phyloP scores from a whole-genome alignment of 1,140 invertebrate genomes.

The Drosophila guanche region DNA sequence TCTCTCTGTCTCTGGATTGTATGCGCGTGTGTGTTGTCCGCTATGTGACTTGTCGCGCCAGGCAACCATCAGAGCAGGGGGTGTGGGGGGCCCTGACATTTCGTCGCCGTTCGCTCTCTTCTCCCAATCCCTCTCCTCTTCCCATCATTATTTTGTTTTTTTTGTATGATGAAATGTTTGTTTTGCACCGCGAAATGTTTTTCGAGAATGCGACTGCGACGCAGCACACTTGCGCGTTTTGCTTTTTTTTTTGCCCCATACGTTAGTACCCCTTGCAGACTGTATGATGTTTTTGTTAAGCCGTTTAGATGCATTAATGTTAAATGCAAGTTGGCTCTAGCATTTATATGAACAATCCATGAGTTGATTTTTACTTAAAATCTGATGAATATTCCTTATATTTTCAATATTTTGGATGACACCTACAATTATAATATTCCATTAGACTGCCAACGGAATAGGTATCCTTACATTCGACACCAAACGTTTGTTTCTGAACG shows the following conservation, averaged over 20 bases:
- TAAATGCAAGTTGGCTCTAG: too few species aligned
- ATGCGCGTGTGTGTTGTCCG: conserved; percentile 38
- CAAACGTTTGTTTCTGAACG: conserved; percentile 48
- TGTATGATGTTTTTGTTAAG: conserved; percentile 25
- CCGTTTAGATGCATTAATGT: too few species aligned
- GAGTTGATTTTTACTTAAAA: too few species aligned
- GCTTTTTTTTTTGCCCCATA: background rate
- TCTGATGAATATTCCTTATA: too few species aligned
- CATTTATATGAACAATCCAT: too few species aligned
- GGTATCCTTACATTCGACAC: too few species aligned
- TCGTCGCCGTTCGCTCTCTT: conserved; percentile 44
- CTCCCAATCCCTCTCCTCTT: conserved; percentile 17
- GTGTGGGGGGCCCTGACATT: conserved; percentile 64
- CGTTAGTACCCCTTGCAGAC: background rate
- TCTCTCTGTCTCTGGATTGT: conserved; percentile 12
- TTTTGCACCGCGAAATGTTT: conserved; percentile 79
- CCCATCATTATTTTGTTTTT: conserved; percentile 30
- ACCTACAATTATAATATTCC: too few species aligned
- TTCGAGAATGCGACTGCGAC: conserved; percentile 23
- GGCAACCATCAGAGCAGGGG: conserved; percentile 24
- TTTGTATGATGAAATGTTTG: conserved; percentile 79
- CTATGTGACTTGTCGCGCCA: conserved; percentile 76
- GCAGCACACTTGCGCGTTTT: conserved; percentile 2
- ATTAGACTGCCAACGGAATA: too few species aligned
- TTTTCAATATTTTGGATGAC: too few species aligned